Percentiles rank a stretch among this genome's conserved stretches.
Evolutionary conservation across 2,888 invertebrate genomes (phyloP).

Genomic region (Boloria selene): DNA sequence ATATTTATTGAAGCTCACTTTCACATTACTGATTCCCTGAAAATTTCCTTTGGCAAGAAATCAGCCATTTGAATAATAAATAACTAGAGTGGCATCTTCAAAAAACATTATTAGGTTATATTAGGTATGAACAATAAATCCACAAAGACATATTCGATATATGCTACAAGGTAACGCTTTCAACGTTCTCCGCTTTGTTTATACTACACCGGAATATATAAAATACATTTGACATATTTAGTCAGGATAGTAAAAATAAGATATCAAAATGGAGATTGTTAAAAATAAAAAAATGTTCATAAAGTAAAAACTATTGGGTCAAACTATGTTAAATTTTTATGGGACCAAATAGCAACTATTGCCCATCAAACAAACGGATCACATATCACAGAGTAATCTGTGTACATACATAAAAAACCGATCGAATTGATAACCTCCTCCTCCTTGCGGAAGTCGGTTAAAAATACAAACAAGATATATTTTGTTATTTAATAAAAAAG

Average conservation of each 20-base stretch:
- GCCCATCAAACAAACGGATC: no score
- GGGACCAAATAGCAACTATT: no score
- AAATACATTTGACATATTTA: conserved; percentile 35
- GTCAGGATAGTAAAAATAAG: conserved; percentile 4
- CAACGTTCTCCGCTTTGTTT: conserved; percentile 44
- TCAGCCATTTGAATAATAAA: conserved; percentile 28
- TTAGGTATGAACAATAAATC: conserved; percentile 50
- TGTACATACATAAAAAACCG: no score
- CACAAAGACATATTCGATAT: conserved; percentile 44
- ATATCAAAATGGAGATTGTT: not conserved
- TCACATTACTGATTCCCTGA: not conserved
- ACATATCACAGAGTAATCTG: no score
- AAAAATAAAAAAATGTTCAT: no score
- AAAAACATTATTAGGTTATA: conserved; percentile 45
- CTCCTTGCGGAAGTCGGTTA: no score
- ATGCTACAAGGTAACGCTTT: conserved; percentile 45
- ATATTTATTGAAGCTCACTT: not conserved
- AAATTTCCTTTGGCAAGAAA: not conserved
- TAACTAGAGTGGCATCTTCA: conserved; percentile 14
- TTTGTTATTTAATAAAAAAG: not conserved
- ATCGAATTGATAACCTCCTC: no score
- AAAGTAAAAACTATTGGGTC: no score
- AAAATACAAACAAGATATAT: not conserved
- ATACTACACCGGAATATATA: conserved; percentile 44
- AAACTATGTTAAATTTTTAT: no score